Conservation (phyloP, 2,888 invertebrate species). For the Andrena camellia region DNA sequence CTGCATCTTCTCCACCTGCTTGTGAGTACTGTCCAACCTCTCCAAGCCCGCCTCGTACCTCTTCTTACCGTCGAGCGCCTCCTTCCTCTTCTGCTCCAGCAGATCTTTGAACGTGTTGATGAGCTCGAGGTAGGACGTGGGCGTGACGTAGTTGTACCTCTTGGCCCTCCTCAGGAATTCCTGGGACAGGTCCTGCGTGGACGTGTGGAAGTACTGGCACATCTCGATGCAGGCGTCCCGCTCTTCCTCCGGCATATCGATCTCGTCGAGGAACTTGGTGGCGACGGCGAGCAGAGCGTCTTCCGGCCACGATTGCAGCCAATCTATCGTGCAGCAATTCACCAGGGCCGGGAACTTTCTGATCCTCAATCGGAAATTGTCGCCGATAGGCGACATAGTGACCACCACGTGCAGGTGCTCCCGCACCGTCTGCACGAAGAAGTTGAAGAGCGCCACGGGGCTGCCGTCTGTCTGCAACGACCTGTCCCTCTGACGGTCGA, state of each 20-base stretch:
- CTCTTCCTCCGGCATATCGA: constrained; percentile 91
- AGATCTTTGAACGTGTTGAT: constrained; percentile 95
- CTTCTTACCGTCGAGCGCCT: constrained; percentile 89
- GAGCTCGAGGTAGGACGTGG: constrained; percentile 96
- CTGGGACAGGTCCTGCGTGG: constrained; percentile 90
- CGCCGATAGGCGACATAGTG: constrained; percentile 97
- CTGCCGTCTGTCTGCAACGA: constrained; percentile 96
- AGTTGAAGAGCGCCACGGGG: constrained; percentile 95
- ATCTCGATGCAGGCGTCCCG: constrained; percentile 93
- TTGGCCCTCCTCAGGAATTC: constrained; percentile 89
- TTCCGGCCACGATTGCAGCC: constrained; percentile 98
- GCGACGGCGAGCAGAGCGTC: constrained; percentile 97
- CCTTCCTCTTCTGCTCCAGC: constrained; percentile 90
- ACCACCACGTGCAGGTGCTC: constrained; percentile 96
- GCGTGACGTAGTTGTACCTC: constrained; percentile 95
- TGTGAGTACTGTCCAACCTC: constrained; percentile 93
- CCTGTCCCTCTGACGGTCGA: constrained; percentile 95
- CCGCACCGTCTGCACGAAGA: constrained; percentile 94
- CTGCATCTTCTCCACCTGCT: constrained; percentile 93
- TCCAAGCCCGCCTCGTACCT: constrained; percentile 95
- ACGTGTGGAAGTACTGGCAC: constrained; percentile 95
- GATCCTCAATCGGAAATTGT: constrained; percentile 92
- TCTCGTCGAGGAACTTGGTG: constrained; percentile 90
- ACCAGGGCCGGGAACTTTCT: constrained; percentile 97
- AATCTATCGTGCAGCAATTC: constrained; percentile 98